A percentile compares a stretch with the other conserved stretches of the same genome.
Conservation (phyloP, 2,113 vertebrate genomes). For the Gnathonemus echidnorhynchus region DNA sequence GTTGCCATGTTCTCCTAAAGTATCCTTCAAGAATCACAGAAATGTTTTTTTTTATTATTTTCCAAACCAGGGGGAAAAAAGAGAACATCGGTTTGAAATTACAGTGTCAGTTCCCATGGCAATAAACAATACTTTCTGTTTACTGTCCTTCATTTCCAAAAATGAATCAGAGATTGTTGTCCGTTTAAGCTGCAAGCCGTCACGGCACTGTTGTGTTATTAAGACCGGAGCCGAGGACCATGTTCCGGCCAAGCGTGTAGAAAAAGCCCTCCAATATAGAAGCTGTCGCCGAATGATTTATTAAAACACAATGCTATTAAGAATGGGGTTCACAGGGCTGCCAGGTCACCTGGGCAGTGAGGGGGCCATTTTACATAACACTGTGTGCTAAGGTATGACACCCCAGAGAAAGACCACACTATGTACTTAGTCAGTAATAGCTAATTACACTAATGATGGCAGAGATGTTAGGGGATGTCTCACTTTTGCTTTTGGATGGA, state of each 20-base stretch:
- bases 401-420: neutral
- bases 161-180: conserved; percentile 14
- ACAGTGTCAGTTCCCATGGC: neutral
- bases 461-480: neutral
- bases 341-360: conserved; percentile 46
- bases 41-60: neutral
- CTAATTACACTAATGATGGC: neutral
- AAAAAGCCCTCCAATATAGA: conserved; percentile 46
- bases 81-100: neutral
- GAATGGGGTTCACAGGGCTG: conserved; percentile 46
- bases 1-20: neutral
- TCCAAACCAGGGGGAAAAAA: neutral
- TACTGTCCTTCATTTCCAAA: neutral
- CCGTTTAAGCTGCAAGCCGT: conserved; percentile 45
- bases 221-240: conserved; percentile 32
- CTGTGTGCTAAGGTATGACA: neutral
- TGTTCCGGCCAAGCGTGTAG: conserved; percentile 42
- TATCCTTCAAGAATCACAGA: neutral
- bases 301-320: conserved; percentile 48
- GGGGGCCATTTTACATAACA: neutral
- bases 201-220: conserved; percentile 30
- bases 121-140: conserved; percentile 15
- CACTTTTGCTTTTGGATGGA: neutral
- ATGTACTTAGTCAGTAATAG: neutral
- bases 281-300: conserved; percentile 43